Evolutionary conservation across 2,797 vertebrate genomes (phyloP).

Genomic region (Argya squamiceps): DNA sequence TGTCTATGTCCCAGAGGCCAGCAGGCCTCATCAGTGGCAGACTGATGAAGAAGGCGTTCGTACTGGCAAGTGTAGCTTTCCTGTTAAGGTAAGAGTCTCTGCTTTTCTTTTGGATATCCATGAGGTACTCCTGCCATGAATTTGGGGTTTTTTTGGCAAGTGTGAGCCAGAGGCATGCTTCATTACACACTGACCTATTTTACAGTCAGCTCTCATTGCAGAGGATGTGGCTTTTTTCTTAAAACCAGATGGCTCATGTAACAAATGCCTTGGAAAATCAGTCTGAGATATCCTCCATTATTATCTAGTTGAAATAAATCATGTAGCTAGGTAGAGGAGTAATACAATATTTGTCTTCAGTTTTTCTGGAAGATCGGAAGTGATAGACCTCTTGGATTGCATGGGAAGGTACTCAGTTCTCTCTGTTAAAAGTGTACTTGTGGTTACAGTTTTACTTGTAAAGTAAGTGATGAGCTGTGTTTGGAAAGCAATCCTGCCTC

Average conservation of each 20-base stretch:
- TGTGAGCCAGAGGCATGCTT: background rate
- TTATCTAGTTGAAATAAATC: conserved; percentile 21
- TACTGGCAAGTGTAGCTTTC: conserved; percentile 95
- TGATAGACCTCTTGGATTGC: background rate
- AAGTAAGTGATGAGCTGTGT: background rate
- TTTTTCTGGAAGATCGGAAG: conserved; percentile 33
- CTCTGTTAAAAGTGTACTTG: background rate
- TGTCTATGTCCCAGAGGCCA: conserved; percentile 96
- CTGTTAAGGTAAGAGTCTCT: conserved; percentile 90
- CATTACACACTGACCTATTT: conserved; percentile 49
- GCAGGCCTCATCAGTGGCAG: conserved; percentile 98
- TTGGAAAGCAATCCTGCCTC: background rate
- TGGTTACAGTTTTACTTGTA: background rate
- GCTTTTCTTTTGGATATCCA: background rate
- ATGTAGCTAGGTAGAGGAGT: background rate
- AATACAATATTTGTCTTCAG: background rate
- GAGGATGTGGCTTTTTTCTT: background rate
- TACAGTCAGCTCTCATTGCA: background rate
- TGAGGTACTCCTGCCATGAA: background rate
- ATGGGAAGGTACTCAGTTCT: background rate
- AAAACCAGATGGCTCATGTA: conserved; percentile 22
- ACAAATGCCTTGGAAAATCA: conserved; percentile 8
- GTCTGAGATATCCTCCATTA: background rate
- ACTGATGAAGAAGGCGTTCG: conserved; percentile 97
- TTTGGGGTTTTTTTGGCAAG: background rate